A percentile compares a stretch with the other conserved stretches of the same genome.
These are phyloP conservation scores for Aleadryas rufinucha DNA, from an alignment of 2,113 vertebrate genomes.

Conservation along the genomic window DNA sequence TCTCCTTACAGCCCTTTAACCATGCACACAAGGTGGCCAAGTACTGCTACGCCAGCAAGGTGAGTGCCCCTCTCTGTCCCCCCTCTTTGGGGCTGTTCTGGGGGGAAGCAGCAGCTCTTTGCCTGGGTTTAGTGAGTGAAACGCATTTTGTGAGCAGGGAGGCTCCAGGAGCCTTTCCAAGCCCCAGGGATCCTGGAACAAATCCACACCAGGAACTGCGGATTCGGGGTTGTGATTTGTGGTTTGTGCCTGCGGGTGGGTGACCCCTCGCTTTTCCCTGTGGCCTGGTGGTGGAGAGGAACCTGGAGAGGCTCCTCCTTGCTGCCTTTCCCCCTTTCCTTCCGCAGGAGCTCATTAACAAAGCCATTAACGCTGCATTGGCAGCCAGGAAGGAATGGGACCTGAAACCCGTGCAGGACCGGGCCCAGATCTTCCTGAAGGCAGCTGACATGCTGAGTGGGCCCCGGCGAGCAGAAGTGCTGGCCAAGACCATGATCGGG, in stretches of 20 bases:
- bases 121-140: background rate
- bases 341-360: slow-evolving; percentile 84
- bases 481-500: slow-evolving; percentile 96
- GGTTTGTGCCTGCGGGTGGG: background rate
- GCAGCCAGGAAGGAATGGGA: slow-evolving; percentile 90
- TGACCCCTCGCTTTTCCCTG: accelerated
- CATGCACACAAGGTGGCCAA: slow-evolving; percentile 91
- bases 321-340: background rate
- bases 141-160: background rate
- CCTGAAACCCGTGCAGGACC: slow-evolving; percentile 84
- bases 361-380: slow-evolving; percentile 83
- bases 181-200: background rate
- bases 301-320: background rate
- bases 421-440: slow-evolving; percentile 89
- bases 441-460: slow-evolving; percentile 88
- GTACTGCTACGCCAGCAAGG: slow-evolving; percentile 95
- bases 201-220: accelerated
- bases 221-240: background rate
- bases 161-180: background rate
- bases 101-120: accelerated
- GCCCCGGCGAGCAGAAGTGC: slow-evolving; percentile 82
- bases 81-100: accelerated
- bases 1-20: slow-evolving; percentile 84
- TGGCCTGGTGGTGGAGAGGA: accelerated
- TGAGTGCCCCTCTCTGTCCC: slow-evolving; percentile 33